These are phyloP conservation scores for Drymodes brunneopygia DNA, from an alignment of 2,113 vertebrate species.

Conservation along the genomic window DNA sequence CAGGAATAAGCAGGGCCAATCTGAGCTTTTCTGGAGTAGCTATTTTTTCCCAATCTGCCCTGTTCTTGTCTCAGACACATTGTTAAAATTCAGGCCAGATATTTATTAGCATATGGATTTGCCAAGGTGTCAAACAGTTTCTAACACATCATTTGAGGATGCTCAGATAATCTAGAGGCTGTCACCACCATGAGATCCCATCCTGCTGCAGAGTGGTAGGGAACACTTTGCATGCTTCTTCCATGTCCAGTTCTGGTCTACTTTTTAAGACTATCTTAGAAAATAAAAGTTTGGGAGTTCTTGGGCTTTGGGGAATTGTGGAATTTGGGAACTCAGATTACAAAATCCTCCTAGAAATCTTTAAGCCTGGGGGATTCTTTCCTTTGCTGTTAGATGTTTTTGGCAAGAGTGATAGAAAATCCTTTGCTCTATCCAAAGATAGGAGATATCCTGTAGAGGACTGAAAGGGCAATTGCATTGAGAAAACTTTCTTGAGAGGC, in stretches of 20 bases:
- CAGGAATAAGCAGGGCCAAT: neutral
- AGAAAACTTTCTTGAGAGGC: neutral
- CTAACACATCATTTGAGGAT: neutral
- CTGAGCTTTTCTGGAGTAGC: neutral
- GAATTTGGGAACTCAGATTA: neutral
- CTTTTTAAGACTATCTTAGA: neutral
- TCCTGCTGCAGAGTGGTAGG: neutral
- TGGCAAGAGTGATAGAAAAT: neutral
- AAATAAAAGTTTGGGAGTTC: neutral
- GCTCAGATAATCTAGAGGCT: neutral
- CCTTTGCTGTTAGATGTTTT: neutral
- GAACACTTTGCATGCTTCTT: neutral
- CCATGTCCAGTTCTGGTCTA: neutral
- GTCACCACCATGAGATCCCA: fast-evolving
- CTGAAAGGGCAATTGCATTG: neutral
- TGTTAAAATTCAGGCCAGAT: neutral
- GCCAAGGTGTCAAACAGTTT: neutral
- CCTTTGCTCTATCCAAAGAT: neutral
- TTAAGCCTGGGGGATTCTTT: neutral
- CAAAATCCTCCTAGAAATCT: neutral
- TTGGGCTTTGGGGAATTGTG: neutral
- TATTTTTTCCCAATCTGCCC: neutral
- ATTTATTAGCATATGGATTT: neutral
- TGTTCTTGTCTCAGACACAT: neutral
- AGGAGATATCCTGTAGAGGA: neutral